Conservation (phyloP, 2,888 invertebrate genomes). For the Drosophila formosana region DNA sequence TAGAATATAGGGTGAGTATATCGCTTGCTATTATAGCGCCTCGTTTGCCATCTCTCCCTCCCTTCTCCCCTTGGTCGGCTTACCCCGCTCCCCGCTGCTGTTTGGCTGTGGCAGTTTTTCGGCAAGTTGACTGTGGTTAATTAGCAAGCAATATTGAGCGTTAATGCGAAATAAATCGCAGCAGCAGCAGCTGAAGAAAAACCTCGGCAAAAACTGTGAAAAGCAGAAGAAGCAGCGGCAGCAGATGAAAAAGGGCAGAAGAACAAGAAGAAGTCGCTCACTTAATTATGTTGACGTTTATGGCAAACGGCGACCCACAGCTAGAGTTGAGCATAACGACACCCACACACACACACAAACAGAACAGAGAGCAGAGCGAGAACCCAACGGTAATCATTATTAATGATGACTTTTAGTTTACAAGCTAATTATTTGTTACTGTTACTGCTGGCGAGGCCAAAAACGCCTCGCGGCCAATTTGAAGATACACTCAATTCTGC, state of each 20-base stretch:
- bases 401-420: conserved; percentile 81
- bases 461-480: conserved; percentile 28
- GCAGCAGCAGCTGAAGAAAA: conserved; percentile 61
- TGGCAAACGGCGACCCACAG: conserved; percentile 46
- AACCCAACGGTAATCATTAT: conserved; percentile 74
- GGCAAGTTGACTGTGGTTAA: conserved; percentile 70
- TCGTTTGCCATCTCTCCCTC: conserved; percentile 2
- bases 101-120: conserved; percentile 55
- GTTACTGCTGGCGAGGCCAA: conserved; percentile 48
- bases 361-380: conserved; percentile 11
- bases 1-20: conserved; percentile 6
- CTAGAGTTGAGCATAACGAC: conserved; percentile 12
- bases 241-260: conserved; percentile 5
- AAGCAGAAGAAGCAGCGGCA: conserved; percentile 23
- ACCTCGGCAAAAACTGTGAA: conserved; percentile 25
- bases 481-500: conserved; percentile 30
- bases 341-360: neutral
- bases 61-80: neutral
- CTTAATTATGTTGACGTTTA: conserved; percentile 80
- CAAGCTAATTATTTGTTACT: conserved; percentile 81
- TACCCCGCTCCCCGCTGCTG: conserved; percentile 2
- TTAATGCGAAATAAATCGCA: conserved; percentile 82
- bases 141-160: conserved; percentile 79
- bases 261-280: conserved; percentile 40
- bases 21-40: conserved; percentile 52